Conservation (phyloP, 2,888 invertebrate species). For the Salpingus planirostris region DNA sequence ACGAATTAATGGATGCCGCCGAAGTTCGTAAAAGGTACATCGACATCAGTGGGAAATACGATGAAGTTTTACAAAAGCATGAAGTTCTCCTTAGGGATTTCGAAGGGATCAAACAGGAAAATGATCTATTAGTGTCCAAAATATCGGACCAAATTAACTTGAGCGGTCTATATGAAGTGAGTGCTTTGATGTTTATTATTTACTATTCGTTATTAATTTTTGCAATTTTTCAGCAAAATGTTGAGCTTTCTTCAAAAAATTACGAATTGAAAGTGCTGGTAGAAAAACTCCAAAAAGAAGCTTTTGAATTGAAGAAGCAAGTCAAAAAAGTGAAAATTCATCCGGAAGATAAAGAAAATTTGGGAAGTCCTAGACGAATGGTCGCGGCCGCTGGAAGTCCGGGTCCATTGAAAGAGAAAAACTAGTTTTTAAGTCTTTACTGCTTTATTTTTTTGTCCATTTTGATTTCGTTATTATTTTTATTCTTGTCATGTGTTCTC, state of each 20-base stretch:
- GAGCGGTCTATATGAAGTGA: too few species aligned
- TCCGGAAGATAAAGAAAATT: constrained; percentile 44
- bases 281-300: constrained; percentile 39
- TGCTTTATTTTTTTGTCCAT: neutral
- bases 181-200: too few species aligned
- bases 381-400: constrained; percentile 36
- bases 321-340: constrained; percentile 33
- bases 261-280: constrained; percentile 34
- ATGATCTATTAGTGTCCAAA: too few species aligned
- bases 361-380: constrained; percentile 36
- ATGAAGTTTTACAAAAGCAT: constrained; percentile 28
- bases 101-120: constrained; percentile 17
- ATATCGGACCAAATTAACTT: too few species aligned
- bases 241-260: constrained; percentile 29
- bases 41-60: constrained; percentile 34
- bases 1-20: constrained; percentile 28
- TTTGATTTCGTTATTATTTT: neutral
- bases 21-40: constrained; percentile 32
- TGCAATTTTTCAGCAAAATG: constrained; percentile 32
- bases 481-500: too few species aligned
- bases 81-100: constrained; percentile 21
- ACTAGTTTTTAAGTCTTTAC: constrained; percentile 21
- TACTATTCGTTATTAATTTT: neutral
- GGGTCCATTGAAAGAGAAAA: constrained; percentile 42
- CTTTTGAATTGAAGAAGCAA: constrained; percentile 26